Evolutionary conservation across 2,797 vertebrate genomes (phyloP).

Genomic region (Protosalanx chinensis): DNA sequence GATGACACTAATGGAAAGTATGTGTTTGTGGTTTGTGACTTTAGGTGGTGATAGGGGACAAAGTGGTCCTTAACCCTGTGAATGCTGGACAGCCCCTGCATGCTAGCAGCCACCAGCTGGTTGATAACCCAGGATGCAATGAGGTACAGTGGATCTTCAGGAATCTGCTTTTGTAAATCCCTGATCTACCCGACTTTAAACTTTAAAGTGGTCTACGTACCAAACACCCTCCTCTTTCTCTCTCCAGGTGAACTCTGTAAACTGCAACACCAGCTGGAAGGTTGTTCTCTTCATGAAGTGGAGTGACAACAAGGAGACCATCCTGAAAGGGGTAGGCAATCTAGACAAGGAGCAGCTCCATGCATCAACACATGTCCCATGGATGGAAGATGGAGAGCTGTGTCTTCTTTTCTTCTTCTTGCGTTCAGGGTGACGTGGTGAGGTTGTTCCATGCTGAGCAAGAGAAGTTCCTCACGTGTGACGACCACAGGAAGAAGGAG

Average conservation of each 20-base stretch:
- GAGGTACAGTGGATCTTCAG: constrained; percentile 72
- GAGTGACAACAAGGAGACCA: constrained; percentile 93
- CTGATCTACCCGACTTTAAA: background rate
- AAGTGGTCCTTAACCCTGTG: constrained; percentile 95
- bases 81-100: constrained; percentile 98
- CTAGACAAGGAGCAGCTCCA: background rate
- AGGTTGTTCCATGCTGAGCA: constrained; percentile 94
- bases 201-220: background rate
- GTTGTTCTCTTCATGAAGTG: constrained; percentile 98
- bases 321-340: constrained; percentile 88
- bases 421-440: constrained; percentile 89
- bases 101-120: constrained; percentile 92
- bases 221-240: background rate
- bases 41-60: constrained; percentile 97
- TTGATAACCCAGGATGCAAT: constrained; percentile 96
- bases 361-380: background rate
- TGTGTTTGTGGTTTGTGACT: background rate
- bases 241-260: constrained; percentile 92
- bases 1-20: constrained; percentile 1
- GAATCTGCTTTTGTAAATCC: background rate
- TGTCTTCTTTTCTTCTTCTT: constrained; percentile 4
- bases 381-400: background rate
- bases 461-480: constrained; percentile 97
- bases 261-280: constrained; percentile 98
- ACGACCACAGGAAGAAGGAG: constrained; percentile 93